phyloP scores from a whole-genome alignment of 23 tunicate genomes.

The Styela clava region DNA sequence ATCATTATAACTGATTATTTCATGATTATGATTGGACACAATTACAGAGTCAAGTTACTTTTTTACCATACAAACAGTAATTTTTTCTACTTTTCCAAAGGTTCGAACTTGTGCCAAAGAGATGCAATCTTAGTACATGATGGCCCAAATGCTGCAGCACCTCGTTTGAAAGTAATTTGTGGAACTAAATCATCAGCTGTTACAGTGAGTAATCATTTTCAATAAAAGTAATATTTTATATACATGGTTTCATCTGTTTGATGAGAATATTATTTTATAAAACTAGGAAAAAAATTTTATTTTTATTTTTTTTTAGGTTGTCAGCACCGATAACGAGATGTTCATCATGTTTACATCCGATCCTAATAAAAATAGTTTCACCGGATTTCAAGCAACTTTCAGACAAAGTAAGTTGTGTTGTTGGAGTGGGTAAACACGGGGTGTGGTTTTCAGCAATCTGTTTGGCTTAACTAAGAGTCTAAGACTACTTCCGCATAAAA shows the following conservation, averaged over 20 bases:
- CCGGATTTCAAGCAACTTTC: conserved; percentile 73
- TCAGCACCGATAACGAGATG: conserved; percentile 51
- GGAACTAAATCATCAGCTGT: conserved; percentile 42
- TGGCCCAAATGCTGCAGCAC: conserved; percentile 74
- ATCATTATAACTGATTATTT: too few species aligned
- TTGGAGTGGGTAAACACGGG: too few species aligned
- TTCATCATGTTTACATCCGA: conserved; percentile 82
- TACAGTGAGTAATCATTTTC: conserved; percentile 39
- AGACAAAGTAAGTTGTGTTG: conserved; percentile 43
- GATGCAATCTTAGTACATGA: conserved; percentile 94
- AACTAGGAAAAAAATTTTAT: too few species aligned
- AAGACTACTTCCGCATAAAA: too few species aligned
- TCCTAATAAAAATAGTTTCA: conserved; percentile 20
- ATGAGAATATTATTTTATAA: too few species aligned
- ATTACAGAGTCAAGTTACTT: too few species aligned
- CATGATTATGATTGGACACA: too few species aligned
- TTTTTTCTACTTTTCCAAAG: too few species aligned
- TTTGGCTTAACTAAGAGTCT: too few species aligned
- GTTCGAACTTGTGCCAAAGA: conserved; percentile 72
- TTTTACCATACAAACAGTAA: too few species aligned
- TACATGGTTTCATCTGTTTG: too few species aligned
- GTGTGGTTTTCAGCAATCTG: too few species aligned
- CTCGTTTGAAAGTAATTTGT: conserved; percentile 64
- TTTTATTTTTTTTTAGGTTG: conserved; percentile 41
- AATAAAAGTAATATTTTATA: background rate